phyloP scores from a whole-genome alignment of 35 echinoderm and acorn worm species.

The Holothuria glaberrima region DNA sequence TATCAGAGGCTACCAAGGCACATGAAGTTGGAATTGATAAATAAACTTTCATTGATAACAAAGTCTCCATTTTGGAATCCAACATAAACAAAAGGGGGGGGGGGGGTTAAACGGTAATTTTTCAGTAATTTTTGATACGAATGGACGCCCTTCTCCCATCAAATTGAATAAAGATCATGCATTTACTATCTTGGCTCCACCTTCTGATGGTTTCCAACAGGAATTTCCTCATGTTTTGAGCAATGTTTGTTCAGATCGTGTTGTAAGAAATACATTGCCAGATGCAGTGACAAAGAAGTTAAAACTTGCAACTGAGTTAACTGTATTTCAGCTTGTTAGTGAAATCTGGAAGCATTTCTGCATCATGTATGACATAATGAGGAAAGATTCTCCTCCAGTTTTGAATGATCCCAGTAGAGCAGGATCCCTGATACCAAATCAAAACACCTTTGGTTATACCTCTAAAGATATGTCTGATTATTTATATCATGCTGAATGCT shows the following conservation, averaged over 20 bases:
- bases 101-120: neutral
- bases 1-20: neutral
- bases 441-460: conserved; percentile 28
- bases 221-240: conserved; percentile 4
- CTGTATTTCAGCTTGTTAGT: neutral
- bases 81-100: neutral
- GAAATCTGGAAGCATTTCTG: conserved; percentile 40
- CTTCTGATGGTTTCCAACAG: neutral
- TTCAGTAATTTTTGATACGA: neutral
- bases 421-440: neutral
- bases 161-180: neutral
- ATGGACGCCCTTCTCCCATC: neutral
- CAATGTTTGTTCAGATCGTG: neutral
- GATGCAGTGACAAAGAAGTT: neutral
- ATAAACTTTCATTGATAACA: neutral
- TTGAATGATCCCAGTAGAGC: neutral
- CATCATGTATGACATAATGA: neutral
- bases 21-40: neutral
- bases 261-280: neutral
- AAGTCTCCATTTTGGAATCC: neutral
- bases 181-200: neutral
- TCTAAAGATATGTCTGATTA: neutral
- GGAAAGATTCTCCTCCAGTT: neutral
- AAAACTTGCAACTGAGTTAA: neutral
- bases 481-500: neutral